Base-by-base conservation (phyloP, 53 echinoderm and acorn worm species). In the Zoroaster sp. region DNA sequence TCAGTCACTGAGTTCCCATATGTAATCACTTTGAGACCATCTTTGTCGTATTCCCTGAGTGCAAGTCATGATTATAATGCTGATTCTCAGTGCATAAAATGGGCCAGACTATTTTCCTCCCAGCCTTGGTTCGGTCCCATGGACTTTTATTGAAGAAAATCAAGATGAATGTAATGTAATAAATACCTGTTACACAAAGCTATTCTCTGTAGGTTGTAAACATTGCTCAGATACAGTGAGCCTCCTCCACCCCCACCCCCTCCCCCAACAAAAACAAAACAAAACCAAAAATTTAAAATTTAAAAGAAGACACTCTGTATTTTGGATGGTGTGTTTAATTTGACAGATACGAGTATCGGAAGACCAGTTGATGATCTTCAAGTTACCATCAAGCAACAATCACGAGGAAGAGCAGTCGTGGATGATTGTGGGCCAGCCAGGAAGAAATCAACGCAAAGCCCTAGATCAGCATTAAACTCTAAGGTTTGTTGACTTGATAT, bases 361-460 rank as follows among this genome's bases (percentile, higher is more conserved):
- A 40, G 81, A 28, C 81, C 55, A 34, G 52, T 91, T 21, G 91
- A 91, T 49, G 85, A 86, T 59, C 75, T 91, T 6, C 76, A 83
- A 13, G 86, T 91, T 20, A 91, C 91, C 77, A 91, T 91, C 68
- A 74, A 73, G 18, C 83, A 85, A 45, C 74, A 85, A 25, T 75
- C 75, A 5, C 33, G 75, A 23, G 91, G 91, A 1, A 83, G 91
- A 35, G 91, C 91, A 31, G 91, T 91, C 3, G 63, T 39, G 7
- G 91, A 91, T 17, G 79, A 89, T 17, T 39, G 51, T 15, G 89
- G 89, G 35, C 74, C 86, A 10, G 40, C 75, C 1, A 74, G 86
- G 68, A 68, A 79, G 36, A 76, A 76, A 33, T 40, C 81, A 23
- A 66, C 41, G 43, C 81, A 81, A n/a, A 41, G 67, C 17, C 33